Evolutionary conservation across 2,888 invertebrate genomes (phyloP).

Genomic region (Acronicta aceris): DNA sequence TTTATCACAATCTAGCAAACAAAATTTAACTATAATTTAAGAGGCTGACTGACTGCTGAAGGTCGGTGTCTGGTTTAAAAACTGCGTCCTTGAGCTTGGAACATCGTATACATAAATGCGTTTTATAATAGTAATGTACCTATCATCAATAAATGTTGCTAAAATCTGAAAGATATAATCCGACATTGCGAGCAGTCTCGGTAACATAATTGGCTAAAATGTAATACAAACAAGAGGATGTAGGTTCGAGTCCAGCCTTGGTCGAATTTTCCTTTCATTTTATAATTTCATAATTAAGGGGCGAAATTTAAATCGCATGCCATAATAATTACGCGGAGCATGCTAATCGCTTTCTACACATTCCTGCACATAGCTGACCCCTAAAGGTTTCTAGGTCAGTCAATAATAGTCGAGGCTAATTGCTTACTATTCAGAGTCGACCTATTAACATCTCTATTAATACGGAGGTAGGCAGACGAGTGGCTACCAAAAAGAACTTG

Average conservation of each 20-base stretch:
- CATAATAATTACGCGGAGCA: constrained; percentile 12
- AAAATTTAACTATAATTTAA: too few relatives aligned
- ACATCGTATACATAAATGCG: too few relatives aligned
- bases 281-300: background rate
- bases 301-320: background rate
- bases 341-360: constrained; percentile 32
- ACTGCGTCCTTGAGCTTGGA: too few relatives aligned
- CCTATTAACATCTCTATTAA: constrained; percentile 38
- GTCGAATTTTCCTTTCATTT: too few relatives aligned
- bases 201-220: too few relatives aligned
- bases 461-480: constrained; percentile 11
- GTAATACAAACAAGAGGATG: too few relatives aligned
- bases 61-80: too few relatives aligned
- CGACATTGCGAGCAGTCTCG: too few relatives aligned
- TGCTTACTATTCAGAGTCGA: constrained; percentile 33
- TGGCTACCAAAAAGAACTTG: constrained; percentile 27
- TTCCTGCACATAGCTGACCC: constrained; percentile 21
- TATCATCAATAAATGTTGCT: too few relatives aligned
- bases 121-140: too few relatives aligned
- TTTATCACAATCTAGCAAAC: constrained; percentile 9
- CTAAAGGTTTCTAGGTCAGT: constrained; percentile 46
- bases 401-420: constrained; percentile 40
- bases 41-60: too few relatives aligned
- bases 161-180: too few relatives aligned
- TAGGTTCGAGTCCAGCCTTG: background rate